Conservation (phyloP, 2,113 vertebrate species). For the Perca schrenkii region DNA sequence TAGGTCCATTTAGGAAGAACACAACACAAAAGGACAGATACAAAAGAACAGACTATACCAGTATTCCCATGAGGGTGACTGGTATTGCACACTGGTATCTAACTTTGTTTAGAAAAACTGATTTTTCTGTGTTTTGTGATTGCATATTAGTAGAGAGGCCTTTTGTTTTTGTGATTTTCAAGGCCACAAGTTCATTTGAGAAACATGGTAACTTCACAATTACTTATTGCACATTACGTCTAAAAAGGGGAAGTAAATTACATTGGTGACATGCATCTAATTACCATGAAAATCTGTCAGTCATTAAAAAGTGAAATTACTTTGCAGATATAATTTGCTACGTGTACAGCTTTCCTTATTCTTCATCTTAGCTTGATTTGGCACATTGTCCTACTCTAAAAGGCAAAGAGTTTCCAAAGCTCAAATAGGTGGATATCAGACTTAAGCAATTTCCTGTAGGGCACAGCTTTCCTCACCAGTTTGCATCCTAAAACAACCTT, state of each 20-base stretch:
- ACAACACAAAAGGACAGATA: too few species aligned
- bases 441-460: constrained; percentile 15
- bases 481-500: constrained; percentile 19
- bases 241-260: constrained; percentile 36
- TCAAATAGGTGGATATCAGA: constrained; percentile 23
- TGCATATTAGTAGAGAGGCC: constrained; percentile 46
- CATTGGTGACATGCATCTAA: constrained; percentile 31
- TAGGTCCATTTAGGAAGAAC: too few species aligned
- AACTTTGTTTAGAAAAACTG: not conserved
- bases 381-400: constrained; percentile 55
- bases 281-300: constrained; percentile 26
- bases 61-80: too few species aligned
- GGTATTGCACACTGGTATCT: too few species aligned
- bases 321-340: constrained; percentile 54
- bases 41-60: too few species aligned
- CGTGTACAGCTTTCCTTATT: constrained; percentile 31
- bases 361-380: constrained; percentile 51
- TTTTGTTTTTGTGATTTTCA: constrained; percentile 33
- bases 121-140: constrained; percentile 13
- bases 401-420: constrained; percentile 52
- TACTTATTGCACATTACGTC: constrained; percentile 61
- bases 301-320: constrained; percentile 41
- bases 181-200: constrained; percentile 10
- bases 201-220: constrained; percentile 11
- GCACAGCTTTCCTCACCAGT: constrained; percentile 18